Conservation (phyloP, 2,113 vertebrate species). For the Tupaia chinensis region DNA sequence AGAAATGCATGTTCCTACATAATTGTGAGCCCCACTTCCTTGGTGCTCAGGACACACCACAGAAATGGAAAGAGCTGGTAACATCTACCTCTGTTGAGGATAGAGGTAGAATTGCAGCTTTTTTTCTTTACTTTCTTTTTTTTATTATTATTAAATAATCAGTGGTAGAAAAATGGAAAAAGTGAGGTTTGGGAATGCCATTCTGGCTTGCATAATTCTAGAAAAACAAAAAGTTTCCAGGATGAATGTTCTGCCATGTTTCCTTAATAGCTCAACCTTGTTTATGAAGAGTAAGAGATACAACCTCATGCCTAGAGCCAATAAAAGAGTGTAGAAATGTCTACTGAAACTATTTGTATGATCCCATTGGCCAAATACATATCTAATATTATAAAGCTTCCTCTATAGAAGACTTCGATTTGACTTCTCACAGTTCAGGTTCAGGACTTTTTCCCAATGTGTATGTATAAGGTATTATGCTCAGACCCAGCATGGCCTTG, state of each 20-base stretch:
- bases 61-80: too few species aligned
- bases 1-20: accelerated
- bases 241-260: background rate
- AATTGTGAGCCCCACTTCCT: accelerated
- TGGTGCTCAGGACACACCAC: background rate
- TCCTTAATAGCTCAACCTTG: background rate
- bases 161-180: background rate
- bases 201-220: background rate
- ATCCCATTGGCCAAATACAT: background rate
- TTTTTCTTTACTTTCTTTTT: background rate
- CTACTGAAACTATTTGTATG: background rate
- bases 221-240: slow-evolving; percentile 33
- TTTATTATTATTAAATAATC: background rate
- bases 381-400: background rate
- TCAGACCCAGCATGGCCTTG: accelerated
- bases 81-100: background rate
- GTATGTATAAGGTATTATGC: too few species aligned
- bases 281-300: background rate
- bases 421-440: background rate
- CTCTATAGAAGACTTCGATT: background rate
- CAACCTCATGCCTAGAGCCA: background rate
- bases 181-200: background rate
- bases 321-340: background rate
- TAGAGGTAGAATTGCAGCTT: background rate
- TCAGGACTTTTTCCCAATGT: background rate